These are phyloP conservation scores for Busseola fusca DNA, from an alignment of 2,888 invertebrate genomes.

Conservation along the genomic window DNA sequence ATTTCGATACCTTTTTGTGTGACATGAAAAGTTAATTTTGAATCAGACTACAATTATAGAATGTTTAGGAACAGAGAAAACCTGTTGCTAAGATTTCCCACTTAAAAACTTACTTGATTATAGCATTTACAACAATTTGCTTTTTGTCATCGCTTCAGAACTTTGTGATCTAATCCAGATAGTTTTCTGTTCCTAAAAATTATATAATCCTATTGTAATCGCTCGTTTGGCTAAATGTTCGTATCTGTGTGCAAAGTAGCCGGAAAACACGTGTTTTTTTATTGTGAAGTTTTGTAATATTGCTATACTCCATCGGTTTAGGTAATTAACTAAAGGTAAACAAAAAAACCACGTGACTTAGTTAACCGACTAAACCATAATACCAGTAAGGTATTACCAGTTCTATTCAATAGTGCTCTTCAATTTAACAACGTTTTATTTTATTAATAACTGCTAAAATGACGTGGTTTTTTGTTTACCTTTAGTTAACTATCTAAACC, in stretches of 20 bases:
- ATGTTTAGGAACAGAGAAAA: constrained; percentile 39
- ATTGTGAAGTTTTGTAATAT: constrained; percentile 12
- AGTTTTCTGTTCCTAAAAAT: constrained; percentile 30
- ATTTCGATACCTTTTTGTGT: background rate
- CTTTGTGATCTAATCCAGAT: background rate
- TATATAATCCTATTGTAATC: constrained; percentile 33
- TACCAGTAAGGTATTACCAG: no score
- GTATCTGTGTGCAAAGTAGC: constrained; percentile 60
- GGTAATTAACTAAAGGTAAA: no score
- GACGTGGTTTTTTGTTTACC: no score
- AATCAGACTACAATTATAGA: constrained; percentile 11
- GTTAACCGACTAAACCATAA: no score
- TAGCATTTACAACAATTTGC: background rate
- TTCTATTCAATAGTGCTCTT: no score
- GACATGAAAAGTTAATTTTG: constrained; percentile 16
- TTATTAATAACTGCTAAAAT: no score
- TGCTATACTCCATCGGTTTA: no score
- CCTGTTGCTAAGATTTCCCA: background rate
- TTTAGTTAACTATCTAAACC: no score
- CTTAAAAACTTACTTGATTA: background rate
- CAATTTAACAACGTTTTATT: no score
- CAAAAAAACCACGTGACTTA: no score
- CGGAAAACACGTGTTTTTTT: constrained; percentile 3
- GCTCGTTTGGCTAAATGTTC: constrained; percentile 61
- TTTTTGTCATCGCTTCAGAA: background rate